Evolutionary conservation across 2,797 vertebrate species (phyloP).

Genomic region (Vireo griseus): DNA sequence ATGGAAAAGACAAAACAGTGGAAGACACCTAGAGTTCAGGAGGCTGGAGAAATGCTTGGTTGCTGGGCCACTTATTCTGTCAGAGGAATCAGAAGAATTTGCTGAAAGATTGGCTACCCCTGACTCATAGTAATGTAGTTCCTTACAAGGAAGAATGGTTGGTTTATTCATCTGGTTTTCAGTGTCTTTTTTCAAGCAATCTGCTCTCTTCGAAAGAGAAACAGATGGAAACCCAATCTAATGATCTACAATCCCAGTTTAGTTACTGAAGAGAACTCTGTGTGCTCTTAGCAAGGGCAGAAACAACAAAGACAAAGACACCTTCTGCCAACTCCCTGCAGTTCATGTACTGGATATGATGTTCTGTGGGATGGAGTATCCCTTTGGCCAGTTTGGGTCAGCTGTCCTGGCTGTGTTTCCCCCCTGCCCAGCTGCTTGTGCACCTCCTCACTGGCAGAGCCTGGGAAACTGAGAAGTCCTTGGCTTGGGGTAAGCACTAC

Average conservation of each 20-base stretch:
- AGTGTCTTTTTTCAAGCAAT: neutral
- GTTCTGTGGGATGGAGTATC: accelerated
- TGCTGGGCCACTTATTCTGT: neutral
- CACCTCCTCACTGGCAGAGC: neutral
- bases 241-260: neutral
- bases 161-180: neutral
- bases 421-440: neutral
- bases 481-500: neutral
- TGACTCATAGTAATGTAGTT: neutral
- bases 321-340: neutral
- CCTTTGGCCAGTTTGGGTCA: neutral
- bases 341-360: neutral
- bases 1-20: neutral
- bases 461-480: neutral
- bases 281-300: neutral
- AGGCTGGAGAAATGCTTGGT: neutral
- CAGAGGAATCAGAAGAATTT: neutral
- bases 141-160: neutral
- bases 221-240: neutral
- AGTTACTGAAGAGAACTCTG: neutral
- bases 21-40: neutral
- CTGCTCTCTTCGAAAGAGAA: neutral
- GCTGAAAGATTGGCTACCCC: neutral
- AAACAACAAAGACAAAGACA: neutral
- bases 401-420: neutral